Base-by-base conservation (phyloP, 2,888 invertebrate species). In the Orthosia gracilis region DNA sequence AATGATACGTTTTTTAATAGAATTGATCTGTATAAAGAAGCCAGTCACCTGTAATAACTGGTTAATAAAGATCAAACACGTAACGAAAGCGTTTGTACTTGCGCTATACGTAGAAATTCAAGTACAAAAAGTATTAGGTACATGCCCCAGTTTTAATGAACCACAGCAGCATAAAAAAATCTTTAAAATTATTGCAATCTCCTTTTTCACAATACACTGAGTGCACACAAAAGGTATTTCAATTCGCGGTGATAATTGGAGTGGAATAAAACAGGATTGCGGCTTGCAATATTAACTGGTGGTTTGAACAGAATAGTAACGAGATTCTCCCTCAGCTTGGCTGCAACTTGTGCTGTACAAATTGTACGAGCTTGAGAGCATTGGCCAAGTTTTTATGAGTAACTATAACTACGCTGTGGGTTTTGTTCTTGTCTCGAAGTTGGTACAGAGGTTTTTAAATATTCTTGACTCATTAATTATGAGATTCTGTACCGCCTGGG, bases 251-350 rank as follows among this genome's bases (percentile, higher is more conserved):
- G 69, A 81, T 89, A 83, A 90, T 88, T 89, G 87, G 84, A 89
- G 83, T 86, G 89, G 89, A 90, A 89, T 86, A 80, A 86, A 89
- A 86, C 77, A 86, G 84, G 72, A 83, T 85, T 86, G 87, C 74
- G 82, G 84, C 66, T 80, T 86, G 85, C 83, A 82, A 86, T 85
- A 85, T 86, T 87, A 85, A 87, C 80, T 81, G 79, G 78, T 75
- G 76, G 79, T 75, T 74, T 74, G 69, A 74, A 73, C 69, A 83
- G 78, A 82, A 83, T 81, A 73, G 80, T 86, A 84, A 85, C 69
- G 71, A 80, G 83, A 83, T 85, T 73, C 55, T 50, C 26, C 47
- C 59, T 31, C 54, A 57, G 59, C 12, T 45, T 55, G 57, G 15
- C 55, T 72, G 67, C n/a, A 69, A 74, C 52, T 71, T 84, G 45